Evolutionary conservation across 2,888 invertebrate genomes (phyloP), one percentile per base, ranked within the genome.

Genomic region (Chorisops tibialis): DNA sequence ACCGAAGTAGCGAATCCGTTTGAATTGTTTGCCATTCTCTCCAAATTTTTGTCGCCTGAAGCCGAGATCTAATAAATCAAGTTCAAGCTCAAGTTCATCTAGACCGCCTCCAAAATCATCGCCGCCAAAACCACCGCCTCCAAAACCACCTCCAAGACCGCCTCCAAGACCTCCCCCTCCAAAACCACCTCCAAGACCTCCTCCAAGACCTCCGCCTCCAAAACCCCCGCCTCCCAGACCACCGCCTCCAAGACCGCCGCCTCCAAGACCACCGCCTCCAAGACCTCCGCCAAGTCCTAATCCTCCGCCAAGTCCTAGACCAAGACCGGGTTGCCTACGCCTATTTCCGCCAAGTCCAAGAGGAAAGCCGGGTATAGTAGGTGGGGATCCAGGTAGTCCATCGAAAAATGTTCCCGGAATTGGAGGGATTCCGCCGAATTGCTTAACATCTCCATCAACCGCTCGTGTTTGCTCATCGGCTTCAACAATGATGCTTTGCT

Each of bases 381-480:
- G 1, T 7, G 7, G 7, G 18, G 11, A 2, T 4, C 54, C 54
- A 6, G 43, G 43, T 5, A 56, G 35, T 1, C n/a, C 45, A 30
- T 56, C 45, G 18, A 43, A 56, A 24, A 43, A 11, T 16, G 30
- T 56, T 16, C 24, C 11, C 14, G 56, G 56, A 45, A 56, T 56
- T 11, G 56, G 56, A 16, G 56, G 56, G 18, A 56, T 56, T 4
- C 30, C 30, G n/a, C n/a, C n/a, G 30, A 56, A 56, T 21, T 56
- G 56, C 18, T 56, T 56, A 16, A 45, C 16, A 2, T 19, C 2
- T 12, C 47, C 38, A 16, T 47, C 37, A 9, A n/a, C 39, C 21
- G 19, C 14, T 4, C 48, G 49, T 6, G 38, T 49, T 22, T 49
- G 41, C 24, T 30, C 59, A 16, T 12, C 5, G 9, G 22, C 38